Base-by-base conservation (phyloP, 2,113 vertebrate genomes). In the Colistium nudipinnis region DNA sequence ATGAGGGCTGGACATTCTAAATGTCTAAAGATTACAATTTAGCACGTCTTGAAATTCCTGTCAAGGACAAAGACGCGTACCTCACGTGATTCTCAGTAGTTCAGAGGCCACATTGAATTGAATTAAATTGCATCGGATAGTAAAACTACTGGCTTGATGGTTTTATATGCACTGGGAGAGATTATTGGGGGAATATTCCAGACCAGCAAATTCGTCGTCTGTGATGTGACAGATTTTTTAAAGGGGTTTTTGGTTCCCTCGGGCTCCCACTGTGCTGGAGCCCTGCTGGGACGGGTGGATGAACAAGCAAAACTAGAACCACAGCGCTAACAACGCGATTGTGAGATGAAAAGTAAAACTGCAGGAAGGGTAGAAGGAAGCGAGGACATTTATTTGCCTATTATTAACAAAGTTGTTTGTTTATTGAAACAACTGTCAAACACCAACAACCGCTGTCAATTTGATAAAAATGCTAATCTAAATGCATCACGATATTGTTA, bases 151-250 rank as follows among this genome's bases (percentile, higher is more conserved):
- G 14, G 33, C 28, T 54, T 54, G 22, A 70, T 70, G 51, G 16
- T 65, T 64, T 56, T 63, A 71, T 33, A 60, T 55, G 35, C 59
- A 49, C 43, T 62, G n/a, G 54, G 59, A 20, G 60, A 57, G 16
- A 41, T 60, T 43, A 62, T 24, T 24, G 17, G 38, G 38, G 30
- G 31, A 64, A 60, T 59, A 60, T 64, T 70, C 51, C 2, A 16
- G 45, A 54, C 55, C 56, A 16, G 24, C 61, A 30, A 39, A 56
- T 63, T 48, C 48, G 17, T 36, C 44, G 28, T 60, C 70, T 57
- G 53, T 36, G 22, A 65, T 30, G 10, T 0, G 24, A 67, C 61
- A 63, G 52, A 76, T 74, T 64, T 74, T 78, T 78, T n/a, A 49
- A 83, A 48, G 59, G 3, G 39, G 30, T 51, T 53, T 62, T 45